Evolutionary conservation across 2,797 vertebrate genomes (phyloP).

Genomic region (Dicrostonyx torquatus): DNA sequence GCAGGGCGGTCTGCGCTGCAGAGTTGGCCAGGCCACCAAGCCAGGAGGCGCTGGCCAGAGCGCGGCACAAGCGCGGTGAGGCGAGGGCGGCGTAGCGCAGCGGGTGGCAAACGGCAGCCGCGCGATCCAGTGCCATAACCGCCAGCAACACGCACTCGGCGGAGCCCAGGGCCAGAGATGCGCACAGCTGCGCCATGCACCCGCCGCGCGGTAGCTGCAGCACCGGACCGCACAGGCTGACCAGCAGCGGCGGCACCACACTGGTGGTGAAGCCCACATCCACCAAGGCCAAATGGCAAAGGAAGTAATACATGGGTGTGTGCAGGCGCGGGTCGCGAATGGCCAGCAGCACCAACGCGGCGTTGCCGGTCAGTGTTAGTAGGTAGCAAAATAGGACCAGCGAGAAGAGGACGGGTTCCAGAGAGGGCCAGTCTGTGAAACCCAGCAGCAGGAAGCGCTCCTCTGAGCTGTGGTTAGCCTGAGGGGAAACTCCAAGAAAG

Average conservation of each 20-base stretch:
- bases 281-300: conserved; percentile 65
- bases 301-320: conserved; percentile 68
- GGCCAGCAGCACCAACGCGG: conserved; percentile 14
- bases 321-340: conserved; percentile 48
- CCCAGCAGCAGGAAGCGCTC: conserved; percentile 61
- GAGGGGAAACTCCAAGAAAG: not conserved
- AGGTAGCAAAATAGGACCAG: conserved; percentile 45
- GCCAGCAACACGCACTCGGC: conserved; percentile 54
- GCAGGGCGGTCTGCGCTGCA: not conserved
- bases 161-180: conserved; percentile 38
- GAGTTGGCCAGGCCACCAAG: conserved; percentile 40
- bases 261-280: conserved; percentile 63
- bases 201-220: not conserved
- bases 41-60: conserved; percentile 30
- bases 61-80: not conserved
- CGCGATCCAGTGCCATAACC: conserved; percentile 50
- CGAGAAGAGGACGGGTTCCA: conserved; percentile 37
- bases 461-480: conserved; percentile 58
- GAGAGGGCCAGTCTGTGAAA: conserved; percentile 57
- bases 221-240: not conserved
- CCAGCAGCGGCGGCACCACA: conserved; percentile 55
- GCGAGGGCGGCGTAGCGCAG: not conserved
- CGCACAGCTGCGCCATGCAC: conserved; percentile 58
- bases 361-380: conserved; percentile 50
- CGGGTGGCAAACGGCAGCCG: conserved; percentile 38